phyloP scores from a whole-genome alignment of 2,113 vertebrate species.

The Agapornis roseicollis region DNA sequence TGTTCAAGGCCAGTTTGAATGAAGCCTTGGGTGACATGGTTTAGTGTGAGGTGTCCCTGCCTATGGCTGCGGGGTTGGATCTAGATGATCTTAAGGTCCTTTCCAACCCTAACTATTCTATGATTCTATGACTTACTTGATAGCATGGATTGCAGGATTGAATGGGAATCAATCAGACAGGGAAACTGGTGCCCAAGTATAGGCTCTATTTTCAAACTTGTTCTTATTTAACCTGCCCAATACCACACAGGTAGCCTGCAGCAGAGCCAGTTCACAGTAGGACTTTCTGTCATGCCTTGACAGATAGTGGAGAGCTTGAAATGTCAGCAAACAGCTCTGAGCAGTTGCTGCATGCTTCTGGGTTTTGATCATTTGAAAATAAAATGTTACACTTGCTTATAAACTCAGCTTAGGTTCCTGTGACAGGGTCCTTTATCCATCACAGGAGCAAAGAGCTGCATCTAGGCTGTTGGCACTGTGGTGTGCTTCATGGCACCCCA shows the following conservation, averaged over 20 bases:
- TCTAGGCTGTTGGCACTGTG: neutral
- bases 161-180: neutral
- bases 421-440: neutral
- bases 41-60: too few species aligned
- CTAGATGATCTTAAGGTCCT: too few species aligned
- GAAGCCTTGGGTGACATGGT: too few species aligned
- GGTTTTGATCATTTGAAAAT: neutral
- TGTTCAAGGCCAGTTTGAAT: too few species aligned
- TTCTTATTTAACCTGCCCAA: neutral
- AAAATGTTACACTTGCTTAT: neutral
- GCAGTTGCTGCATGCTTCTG: neutral
- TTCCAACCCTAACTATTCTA: too few species aligned
- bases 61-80: too few species aligned
- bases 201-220: neutral
- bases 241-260: neutral
- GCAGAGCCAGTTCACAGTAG: neutral
- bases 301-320: neutral
- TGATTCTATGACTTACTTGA: neutral
- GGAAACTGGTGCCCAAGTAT: neutral
- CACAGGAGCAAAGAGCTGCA: neutral
- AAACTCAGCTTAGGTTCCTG: neutral
- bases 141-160: neutral
- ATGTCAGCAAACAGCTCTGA: neutral
- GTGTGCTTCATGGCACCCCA: accelerated
- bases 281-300: neutral